Evolutionary conservation across 2,888 invertebrate species (phyloP).

Genomic region (Apamea crenata): DNA sequence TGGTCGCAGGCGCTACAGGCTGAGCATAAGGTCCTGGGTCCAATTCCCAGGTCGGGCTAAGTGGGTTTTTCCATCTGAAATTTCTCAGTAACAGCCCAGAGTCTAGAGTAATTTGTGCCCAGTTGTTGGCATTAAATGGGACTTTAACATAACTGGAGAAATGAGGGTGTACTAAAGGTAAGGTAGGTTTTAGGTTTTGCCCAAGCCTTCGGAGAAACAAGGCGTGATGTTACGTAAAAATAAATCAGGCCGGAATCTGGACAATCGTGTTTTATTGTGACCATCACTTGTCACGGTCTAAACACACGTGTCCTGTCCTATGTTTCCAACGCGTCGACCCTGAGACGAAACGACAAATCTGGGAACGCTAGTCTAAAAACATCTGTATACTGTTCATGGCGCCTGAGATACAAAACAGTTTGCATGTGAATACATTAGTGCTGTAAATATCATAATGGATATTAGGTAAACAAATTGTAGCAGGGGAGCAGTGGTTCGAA

Average conservation of each 20-base stretch:
- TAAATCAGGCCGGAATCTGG: slow-evolving; percentile 14
- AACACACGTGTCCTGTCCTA: slow-evolving; percentile 25
- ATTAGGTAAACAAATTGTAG: slow-evolving; percentile 1
- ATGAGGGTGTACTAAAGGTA: not conserved
- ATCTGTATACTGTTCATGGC: slow-evolving; percentile 24
- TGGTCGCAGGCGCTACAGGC: too few species aligned
- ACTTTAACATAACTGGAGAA: not conserved
- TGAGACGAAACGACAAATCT: slow-evolving; percentile 39
- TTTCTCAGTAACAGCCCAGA: too few species aligned
- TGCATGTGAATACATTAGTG: not conserved
- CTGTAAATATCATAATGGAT: slow-evolving; percentile 7
- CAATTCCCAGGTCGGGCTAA: too few species aligned
- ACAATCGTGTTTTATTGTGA: slow-evolving; percentile 16
- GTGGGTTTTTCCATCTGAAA: too few species aligned
- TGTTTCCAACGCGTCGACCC: slow-evolving; percentile 38
- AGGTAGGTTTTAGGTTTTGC: too few species aligned
- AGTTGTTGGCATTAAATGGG: too few species aligned
- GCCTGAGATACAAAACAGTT: slow-evolving; percentile 9
- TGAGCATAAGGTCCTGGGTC: too few species aligned
- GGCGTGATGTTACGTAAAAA: not conserved
- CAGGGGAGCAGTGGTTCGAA: too few species aligned
- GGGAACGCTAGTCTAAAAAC: slow-evolving; percentile 36
- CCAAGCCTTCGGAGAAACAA: not conserved
- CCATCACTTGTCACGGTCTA: slow-evolving; percentile 38
- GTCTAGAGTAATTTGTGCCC: too few species aligned